Base-by-base conservation (phyloP, 2,113 vertebrate species). In the Amphilophus citrinellus region DNA sequence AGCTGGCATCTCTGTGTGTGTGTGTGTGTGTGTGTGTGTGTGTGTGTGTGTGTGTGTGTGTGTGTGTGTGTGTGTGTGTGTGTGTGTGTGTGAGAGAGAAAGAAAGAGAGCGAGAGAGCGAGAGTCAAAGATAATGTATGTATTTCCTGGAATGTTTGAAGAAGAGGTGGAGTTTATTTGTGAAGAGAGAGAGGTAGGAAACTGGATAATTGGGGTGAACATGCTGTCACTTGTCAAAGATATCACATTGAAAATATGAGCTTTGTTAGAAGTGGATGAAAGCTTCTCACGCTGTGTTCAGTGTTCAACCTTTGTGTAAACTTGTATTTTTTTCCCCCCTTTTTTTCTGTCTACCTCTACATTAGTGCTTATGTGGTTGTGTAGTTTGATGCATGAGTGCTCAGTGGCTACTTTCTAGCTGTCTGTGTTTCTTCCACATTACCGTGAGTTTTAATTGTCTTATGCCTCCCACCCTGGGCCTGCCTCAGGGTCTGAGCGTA, bases 361-460 rank as follows among this genome's bases (percentile, higher is more conserved):
- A 57, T 88, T 27, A 15, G 14, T 63, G 39, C 14, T 18, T 13
- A 63, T 57, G 61, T 76, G 61, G 44, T 47, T 78, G 63, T 82
- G 80, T 76, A 22, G 82, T 76, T 85, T 82, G 39, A 88, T 79
- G 84, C 81, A 77, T 13, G 30, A 82, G 60, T 84, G 83, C 61
- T 84, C 90, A 13, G 60, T 59, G 88, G 71, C 81, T 80, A 32
- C 61, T 84, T 68, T 85, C 57, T 32, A 61, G 47, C 87, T 84
- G 79, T 80, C 50, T 1, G 14, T 86, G 80, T 87, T 79, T 88
- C 61, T 77, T 84, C 61, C 88, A 79, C 76, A 82, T 87, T 71
- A 44, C 65, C n/a, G 60, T 81, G 17, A 92, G 79, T 84, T 94
- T 91, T 88, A 92, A 91, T 91, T 94, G 84, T 91, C 85, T 79